Base-by-base conservation (phyloP, 2,888 invertebrate species). In the Amphipyra berbera region DNA sequence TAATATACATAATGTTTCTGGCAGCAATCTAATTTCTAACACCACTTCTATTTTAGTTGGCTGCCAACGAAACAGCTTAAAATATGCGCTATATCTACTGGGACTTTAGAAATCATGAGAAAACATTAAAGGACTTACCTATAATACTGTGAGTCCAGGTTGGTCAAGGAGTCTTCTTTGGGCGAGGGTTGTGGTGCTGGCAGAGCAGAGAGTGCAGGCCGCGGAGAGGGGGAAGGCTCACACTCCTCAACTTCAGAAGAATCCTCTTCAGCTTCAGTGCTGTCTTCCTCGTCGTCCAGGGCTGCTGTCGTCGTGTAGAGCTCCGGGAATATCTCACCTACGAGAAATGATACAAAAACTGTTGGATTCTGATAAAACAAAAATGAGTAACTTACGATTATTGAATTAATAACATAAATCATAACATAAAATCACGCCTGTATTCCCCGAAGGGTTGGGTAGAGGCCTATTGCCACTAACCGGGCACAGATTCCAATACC, bases 301-400 rank as follows among this genome's bases (percentile, higher is more conserved):
- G 89, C 79, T 0, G 88, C 68, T 1, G 87, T 79, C 0, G 89
- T 89, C 0, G 89, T 84, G 75, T 90, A 89, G 55, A 92, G 80
- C 71, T 94, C 94, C 5, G 94, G 94, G 71, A 94, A 93, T 68
- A 94, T 88, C 59, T 94, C 94, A 45, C 94, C 94, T 94, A 68
- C 0, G 45, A 41, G 58, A 35, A 41, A 50, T 2, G 7, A 7
- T 30, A 30, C 21, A 21, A 21, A 21, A 21, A 3, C 21, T 21
- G 21, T 30, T 4, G 6, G 30, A 4, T 30, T 30, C 6, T 30
- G 30, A 7, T 30, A 7, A 3, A 21, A 21, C 21, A 3, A 21
- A 21, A 21, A 21, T 3, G 21, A 21, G 3, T 21, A 21, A 21
- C 1, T 21, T 30, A 6, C 30, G 6, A 6, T 30, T 30, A 7